Evolutionary conservation across 2,113 vertebrate species (phyloP).

Genomic region (Crotalus viridis): DNA sequence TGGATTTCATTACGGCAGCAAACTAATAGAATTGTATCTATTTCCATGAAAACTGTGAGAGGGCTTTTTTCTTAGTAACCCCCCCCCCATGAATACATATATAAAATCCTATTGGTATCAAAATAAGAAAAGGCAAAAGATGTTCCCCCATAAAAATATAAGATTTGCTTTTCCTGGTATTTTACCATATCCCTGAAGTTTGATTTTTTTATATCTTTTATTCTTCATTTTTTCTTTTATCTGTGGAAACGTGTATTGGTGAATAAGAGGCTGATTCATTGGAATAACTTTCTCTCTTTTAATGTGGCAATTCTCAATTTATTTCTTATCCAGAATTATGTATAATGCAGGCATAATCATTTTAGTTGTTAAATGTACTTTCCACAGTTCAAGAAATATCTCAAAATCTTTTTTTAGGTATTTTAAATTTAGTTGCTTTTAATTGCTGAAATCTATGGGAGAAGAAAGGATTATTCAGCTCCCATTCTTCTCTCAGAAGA

Average conservation of each 20-base stretch:
- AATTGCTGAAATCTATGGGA: background rate
- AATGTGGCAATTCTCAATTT: background rate
- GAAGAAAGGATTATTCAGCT: background rate
- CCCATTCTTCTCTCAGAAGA: background rate
- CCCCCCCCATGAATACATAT: background rate
- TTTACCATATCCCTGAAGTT: background rate
- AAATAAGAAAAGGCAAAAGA: background rate
- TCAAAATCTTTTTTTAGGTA: background rate
- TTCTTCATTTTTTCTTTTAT: background rate
- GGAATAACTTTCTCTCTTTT: background rate
- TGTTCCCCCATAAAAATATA: background rate
- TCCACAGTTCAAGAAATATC: background rate
- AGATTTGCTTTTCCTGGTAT: background rate
- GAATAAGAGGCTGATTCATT: background rate
- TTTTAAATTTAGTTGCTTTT: background rate
- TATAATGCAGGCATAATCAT: background rate
- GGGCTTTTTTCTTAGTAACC: background rate
- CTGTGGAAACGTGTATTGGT: background rate
- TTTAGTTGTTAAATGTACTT: background rate
- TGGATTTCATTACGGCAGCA: background rate
- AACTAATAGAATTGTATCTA: background rate
- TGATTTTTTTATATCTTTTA: background rate
- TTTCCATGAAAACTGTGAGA: background rate
- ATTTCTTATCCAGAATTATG: background rate
- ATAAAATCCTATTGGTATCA: background rate